Conservation (phyloP, 2,797 vertebrate genomes). For the Eutrigla gurnardus region DNA sequence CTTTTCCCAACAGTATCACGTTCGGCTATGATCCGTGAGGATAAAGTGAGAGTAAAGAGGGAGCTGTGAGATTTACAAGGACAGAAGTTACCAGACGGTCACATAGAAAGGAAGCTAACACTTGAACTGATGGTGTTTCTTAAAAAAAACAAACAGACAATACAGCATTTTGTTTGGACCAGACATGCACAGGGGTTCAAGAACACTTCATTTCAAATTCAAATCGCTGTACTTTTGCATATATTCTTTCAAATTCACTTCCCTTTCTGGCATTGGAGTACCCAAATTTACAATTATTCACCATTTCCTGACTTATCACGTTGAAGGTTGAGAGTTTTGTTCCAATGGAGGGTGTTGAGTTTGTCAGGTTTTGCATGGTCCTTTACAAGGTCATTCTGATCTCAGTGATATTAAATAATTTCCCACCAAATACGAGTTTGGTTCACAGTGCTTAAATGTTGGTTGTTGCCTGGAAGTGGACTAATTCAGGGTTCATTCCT, state of each 20-base stretch:
- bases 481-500: background rate
- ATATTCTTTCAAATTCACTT: background rate
- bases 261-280: background rate
- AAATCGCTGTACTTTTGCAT: no score
- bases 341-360: background rate
- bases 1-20: background rate
- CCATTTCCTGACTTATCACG: background rate
- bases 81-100: background rate
- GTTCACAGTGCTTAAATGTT: background rate
- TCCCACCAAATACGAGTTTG: background rate
- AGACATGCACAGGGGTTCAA: slow-evolving; percentile 19
- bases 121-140: slow-evolving; percentile 7
- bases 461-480: background rate
- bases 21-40: no score
- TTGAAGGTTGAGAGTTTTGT: background rate
- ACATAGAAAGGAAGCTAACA: slow-evolving; percentile 8
- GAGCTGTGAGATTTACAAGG: slow-evolving; percentile 6
- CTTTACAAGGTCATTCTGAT: background rate
- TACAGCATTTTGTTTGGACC: slow-evolving; percentile 9
- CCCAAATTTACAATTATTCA: background rate
- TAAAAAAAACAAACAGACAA: slow-evolving; percentile 25
- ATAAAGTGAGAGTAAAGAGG: background rate
- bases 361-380: background rate
- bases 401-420: background rate
- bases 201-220: background rate